These are phyloP conservation scores for Eristalinus aeneus DNA, from an alignment of 2,888 invertebrate genomes.

Conservation along the genomic window DNA sequence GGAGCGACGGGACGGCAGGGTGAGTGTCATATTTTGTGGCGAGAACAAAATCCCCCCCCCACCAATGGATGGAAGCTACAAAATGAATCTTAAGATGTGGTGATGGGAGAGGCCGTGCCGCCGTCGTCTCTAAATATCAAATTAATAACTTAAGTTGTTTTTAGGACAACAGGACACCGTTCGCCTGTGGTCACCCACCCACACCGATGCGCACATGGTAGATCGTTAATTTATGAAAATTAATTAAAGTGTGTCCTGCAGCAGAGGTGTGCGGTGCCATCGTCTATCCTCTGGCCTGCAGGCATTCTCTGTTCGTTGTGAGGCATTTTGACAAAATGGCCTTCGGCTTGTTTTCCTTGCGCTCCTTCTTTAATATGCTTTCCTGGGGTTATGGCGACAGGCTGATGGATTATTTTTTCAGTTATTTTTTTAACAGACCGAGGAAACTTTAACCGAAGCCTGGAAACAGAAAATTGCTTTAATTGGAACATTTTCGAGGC, in stretches of 20 bases:
- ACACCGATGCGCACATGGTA: neutral
- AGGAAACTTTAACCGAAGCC: too few species aligned
- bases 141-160: conserved; percentile 58
- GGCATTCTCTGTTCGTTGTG: neutral
- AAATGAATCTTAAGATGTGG: conserved; percentile 44
- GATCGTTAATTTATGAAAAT: conserved; percentile 56
- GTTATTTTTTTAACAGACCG: neutral
- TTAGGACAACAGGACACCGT: conserved; percentile 4
- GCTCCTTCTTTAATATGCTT: neutral
- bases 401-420: neutral
- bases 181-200: neutral
- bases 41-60: conserved; percentile 41
- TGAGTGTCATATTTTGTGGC: conserved; percentile 40
- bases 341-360: neutral
- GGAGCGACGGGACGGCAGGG: neutral
- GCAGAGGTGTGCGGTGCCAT: neutral
- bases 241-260: conserved; percentile 46
- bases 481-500: too few species aligned
- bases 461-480: too few species aligned
- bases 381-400: neutral
- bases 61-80: conserved; percentile 6
- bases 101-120: conserved; percentile 17
- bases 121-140: conserved; percentile 61
- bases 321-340: neutral
- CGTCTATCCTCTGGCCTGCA: neutral